Conservation (phyloP, 2,113 vertebrate genomes). For the Burhinus bistriatus region DNA sequence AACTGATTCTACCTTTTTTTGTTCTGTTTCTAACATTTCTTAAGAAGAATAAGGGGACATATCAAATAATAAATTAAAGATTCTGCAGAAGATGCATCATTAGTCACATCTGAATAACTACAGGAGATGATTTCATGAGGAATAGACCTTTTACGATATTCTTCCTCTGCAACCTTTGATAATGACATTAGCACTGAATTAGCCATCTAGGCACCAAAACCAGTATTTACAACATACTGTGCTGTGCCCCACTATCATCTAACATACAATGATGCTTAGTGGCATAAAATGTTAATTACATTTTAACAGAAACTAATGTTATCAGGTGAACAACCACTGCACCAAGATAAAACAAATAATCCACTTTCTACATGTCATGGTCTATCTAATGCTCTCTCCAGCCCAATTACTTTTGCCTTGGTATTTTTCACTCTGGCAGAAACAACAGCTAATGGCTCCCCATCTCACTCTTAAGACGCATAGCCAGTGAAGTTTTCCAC, state of each 20-base stretch:
- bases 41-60: not conserved
- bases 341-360: constrained; percentile 37
- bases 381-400: not conserved
- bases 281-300: constrained; percentile 31
- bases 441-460: not conserved
- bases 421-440: constrained; percentile 20
- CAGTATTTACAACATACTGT: not conserved
- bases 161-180: constrained; percentile 35
- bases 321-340: not conserved
- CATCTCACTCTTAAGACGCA: not conserved
- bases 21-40: not conserved
- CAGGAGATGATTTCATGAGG: not conserved
- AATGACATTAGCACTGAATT: constrained; percentile 34
- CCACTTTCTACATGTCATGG: not conserved
- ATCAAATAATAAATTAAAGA: not conserved
- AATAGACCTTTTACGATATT: not conserved
- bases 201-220: not conserved
- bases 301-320: constrained; percentile 9
- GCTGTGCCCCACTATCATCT: not conserved
- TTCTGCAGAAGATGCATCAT: not conserved
- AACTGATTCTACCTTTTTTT: not conserved
- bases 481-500: not conserved
- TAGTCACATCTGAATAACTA: constrained; percentile 16
- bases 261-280: not conserved
- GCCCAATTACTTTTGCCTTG: not conserved